Evolutionary conservation across 2,888 invertebrate species (phyloP), one percentile per base, ranked within the genome.

Genomic region (Athalia rosae): DNA sequence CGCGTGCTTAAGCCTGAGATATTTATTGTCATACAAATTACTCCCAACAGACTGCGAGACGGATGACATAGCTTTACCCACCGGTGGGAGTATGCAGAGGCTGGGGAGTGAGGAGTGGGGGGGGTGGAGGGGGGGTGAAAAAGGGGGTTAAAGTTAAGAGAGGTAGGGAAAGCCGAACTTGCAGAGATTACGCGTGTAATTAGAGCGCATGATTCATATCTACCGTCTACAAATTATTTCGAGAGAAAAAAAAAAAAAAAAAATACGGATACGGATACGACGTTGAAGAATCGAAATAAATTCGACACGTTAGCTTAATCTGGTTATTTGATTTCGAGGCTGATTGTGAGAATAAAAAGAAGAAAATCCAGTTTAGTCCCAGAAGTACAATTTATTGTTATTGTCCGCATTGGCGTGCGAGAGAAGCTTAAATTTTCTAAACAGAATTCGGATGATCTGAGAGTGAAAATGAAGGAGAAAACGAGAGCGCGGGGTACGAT

Each of bases 1-100:
- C 79, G 28, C 28, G 62, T 76, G 61, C 76, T 56, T 64, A 63
- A 74, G 77, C 79, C 76, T 77, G 77, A 78, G 80, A 81, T 82
- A 82, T 82, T 82, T 82, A 82, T 82, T 80, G 82, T 81, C 82
- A 80, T 80, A 82, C 82, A 82, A 82, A 82, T 82, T 81, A 82
- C 81, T 82, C 81, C 80, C 81, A 76, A 76, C 79, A 81, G 81
- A 82, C 78, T 76, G 59, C 71, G 77, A 79, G 77, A 74, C 63
- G 76, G 77, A 79, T 81, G 74, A 76, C 80, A 80, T 76, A 73
- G 74, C 80, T 79, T 78, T 79, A 81, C 63, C 66, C 47, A 69
- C 76, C 79, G 78, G 77, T 76, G 81, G 82, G 79, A 81, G 80
- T 80, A 77, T 76, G 67, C 76, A 76, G 79, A 66, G 76, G 78